Evolutionary conservation across 2,797 vertebrate species (phyloP), one percentile per base, ranked within the genome.

Genomic region (Gobionotothen gibberifrons): DNA sequence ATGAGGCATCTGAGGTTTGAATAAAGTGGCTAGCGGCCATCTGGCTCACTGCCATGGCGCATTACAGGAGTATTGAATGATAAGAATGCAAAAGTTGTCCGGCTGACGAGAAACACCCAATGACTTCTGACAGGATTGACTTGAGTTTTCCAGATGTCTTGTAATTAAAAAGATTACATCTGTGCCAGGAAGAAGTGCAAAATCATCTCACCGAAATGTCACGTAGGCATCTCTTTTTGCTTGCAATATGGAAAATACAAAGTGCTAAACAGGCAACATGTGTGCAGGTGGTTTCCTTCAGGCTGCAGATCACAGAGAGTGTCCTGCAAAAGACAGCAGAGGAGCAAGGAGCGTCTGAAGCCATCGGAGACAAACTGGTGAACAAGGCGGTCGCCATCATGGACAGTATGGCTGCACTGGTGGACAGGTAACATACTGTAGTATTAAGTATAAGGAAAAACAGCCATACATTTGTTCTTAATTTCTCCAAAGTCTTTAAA

Each of bases 401-500:
- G 86, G 90, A 93, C 48, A 81, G 47, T 7, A 94, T 95, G 81
- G 85, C 69, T 40, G 59, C 63, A 0, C 73, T 92, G 0, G 85
- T 94, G 60, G 79, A 78, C 72, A 90, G 91, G 91, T 93, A 85
- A 77, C 9, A 36, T 5, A 13, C 19, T 46, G 43, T 26, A 54
- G 32, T 36, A 36, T 36, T 36, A 36, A 36, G 32, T 36, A 36
- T 36, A 36, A 36, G 32, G 32, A 36, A 36, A 7, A 36, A 26
- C 26, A 7, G 32, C 32, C 32, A 1, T 7, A 36, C 32, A 36
- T 36, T 9, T 36, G 1, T 36, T 6, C 8, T 36, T 36, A 36
- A 36, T 36, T 36, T 32, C 32, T 36, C 32, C 32, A 36, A 36
- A 36, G 32, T 36, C 32, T 36, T 36, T 36, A 9, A 36, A 36